These are phyloP conservation scores for Branchipolynoe longqiensis DNA, from an alignment of 2,888 invertebrate genomes.

Conservation along the genomic window DNA sequence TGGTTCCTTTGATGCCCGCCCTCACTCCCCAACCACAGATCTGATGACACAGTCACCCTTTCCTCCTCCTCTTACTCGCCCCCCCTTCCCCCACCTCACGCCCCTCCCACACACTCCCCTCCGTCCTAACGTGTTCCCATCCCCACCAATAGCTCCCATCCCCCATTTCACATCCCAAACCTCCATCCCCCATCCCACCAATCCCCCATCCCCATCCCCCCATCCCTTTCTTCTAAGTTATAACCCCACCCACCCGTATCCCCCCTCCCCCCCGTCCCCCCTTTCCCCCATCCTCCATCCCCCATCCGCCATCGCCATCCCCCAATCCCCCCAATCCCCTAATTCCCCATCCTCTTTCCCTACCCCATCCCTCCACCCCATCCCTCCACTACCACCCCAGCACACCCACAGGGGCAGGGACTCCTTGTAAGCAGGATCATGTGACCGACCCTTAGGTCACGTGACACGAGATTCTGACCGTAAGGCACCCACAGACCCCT, in stretches of 20 bases:
- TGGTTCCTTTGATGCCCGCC: constrained; percentile 6
- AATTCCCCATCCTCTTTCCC: too few relatives aligned
- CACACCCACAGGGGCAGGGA: neutral
- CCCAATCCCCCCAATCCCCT: too few relatives aligned
- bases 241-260: too few relatives aligned
- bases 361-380: too few relatives aligned
- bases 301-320: neutral
- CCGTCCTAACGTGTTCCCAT: neutral
- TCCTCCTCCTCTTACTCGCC: too few relatives aligned
- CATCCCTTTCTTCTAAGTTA: too few relatives aligned
- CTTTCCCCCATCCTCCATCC: neutral
- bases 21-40: neutral
- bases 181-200: too few relatives aligned
- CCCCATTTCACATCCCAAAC: too few relatives aligned
- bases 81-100: too few relatives aligned
- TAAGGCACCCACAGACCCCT: neutral
- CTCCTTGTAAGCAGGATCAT: constrained; percentile 39
- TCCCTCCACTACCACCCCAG: neutral
- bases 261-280: neutral
- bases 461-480: constrained; percentile 28
- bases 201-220: too few relatives aligned
- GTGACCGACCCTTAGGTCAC: constrained; percentile 46
- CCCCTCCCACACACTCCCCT: too few relatives aligned
- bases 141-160: too few relatives aligned
- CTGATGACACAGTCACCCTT: constrained; percentile 24